Evolutionary conservation across 2,888 invertebrate species (phyloP).

Genomic region (Xestia c-nigrum): DNA sequence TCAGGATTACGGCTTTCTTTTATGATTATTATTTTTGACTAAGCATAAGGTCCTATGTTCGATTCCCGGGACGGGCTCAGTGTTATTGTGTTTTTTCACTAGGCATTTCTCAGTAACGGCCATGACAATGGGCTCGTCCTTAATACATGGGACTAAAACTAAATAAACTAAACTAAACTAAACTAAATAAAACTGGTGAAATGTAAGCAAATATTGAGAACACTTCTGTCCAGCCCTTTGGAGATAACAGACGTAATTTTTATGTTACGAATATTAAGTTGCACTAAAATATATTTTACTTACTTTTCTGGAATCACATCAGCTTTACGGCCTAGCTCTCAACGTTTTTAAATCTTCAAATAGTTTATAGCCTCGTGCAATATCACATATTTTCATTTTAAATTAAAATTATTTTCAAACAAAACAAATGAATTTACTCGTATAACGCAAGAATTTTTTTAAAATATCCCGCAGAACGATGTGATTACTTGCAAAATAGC

Average conservation of each 20-base stretch:
- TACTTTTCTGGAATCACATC: not conserved
- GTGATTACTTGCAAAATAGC: slow-evolving; percentile 34
- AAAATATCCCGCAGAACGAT: not conserved
- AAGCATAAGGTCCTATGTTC: not conserved
- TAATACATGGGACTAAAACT: too few relatives aligned
- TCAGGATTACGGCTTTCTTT: too few relatives aligned
- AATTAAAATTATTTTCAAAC: not conserved
- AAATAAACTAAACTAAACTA: too few relatives aligned
- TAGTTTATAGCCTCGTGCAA: not conserved
- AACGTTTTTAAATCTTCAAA: not conserved
- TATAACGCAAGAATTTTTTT: not conserved
- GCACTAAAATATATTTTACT: not conserved
- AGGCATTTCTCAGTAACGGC: too few relatives aligned
- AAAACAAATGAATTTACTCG: slow-evolving; percentile 4
- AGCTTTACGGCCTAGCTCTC: not conserved
- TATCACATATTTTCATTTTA: not conserved
- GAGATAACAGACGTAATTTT: too few relatives aligned
- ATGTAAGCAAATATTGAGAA: too few relatives aligned
- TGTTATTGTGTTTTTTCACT: too few relatives aligned
- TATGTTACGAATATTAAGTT: not conserved
- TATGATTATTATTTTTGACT: not conserved
- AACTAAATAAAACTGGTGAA: too few relatives aligned
- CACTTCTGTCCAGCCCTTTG: too few relatives aligned
- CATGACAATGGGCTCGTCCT: too few relatives aligned
- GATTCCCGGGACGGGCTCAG: not conserved